Evolutionary conservation across 2,113 vertebrate species (phyloP).

Genomic region (Rhineura floridana): DNA sequence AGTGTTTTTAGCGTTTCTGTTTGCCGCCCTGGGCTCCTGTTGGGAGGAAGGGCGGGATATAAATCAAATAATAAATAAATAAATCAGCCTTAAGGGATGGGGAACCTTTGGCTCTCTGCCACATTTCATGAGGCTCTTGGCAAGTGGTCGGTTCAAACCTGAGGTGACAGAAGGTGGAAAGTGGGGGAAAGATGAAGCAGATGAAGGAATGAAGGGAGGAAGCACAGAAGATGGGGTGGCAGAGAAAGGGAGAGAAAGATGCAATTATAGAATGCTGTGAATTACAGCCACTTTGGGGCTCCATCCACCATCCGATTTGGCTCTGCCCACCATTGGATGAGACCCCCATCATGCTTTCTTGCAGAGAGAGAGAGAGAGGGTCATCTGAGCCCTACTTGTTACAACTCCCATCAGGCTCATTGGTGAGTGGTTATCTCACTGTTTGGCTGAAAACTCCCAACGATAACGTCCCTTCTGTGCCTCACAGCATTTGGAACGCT

Average conservation of each 20-base stretch:
- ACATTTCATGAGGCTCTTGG: too few relatives aligned
- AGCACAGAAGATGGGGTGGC: neutral
- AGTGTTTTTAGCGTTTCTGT: too few relatives aligned
- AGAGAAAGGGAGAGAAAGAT: neutral
- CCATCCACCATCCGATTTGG: neutral
- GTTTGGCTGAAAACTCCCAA: slow-evolving; percentile 1
- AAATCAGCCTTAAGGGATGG: too few relatives aligned
- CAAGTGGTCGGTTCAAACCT: too few relatives aligned
- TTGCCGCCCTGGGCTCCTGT: too few relatives aligned
- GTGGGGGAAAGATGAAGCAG: too few relatives aligned
- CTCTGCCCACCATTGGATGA: neutral
- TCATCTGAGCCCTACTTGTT: neutral
- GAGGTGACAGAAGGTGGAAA: too few relatives aligned
- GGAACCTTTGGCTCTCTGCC: too few relatives aligned
- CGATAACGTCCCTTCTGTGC: neutral
- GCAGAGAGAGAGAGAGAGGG: too few relatives aligned
- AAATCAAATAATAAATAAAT: too few relatives aligned
- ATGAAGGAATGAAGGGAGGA: too few relatives aligned
- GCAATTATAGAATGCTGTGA: neutral
- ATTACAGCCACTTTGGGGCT: neutral
- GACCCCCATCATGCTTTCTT: neutral
- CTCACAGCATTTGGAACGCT: neutral
- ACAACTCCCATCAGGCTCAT: slow-evolving; percentile 1
- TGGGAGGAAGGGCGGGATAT: too few relatives aligned
- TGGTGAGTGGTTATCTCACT: neutral